Evolutionary conservation across 1,140 invertebrate genomes (phyloP).

Genomic region (Trypoxylus dichotomus): DNA sequence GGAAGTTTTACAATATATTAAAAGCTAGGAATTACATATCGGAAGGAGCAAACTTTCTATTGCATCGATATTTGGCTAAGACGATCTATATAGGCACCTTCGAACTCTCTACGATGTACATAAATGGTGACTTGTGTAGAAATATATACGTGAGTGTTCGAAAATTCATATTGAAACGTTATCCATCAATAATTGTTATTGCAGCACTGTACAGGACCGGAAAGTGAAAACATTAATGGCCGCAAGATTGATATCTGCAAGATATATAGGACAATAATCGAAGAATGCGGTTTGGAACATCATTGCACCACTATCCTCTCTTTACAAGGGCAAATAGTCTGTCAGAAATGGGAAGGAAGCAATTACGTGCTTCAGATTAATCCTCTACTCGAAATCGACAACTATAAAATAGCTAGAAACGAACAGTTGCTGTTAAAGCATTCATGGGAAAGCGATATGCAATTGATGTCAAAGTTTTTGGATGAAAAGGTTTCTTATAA

Average conservation of each 20-base stretch:
- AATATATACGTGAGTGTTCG: slow-evolving; percentile 61
- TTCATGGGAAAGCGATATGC: slow-evolving; percentile 59
- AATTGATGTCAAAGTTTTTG: slow-evolving; percentile 62
- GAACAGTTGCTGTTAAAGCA: slow-evolving; percentile 52
- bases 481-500: slow-evolving; percentile 63
- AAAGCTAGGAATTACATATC: slow-evolving; percentile 56
- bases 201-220: slow-evolving; percentile 49
- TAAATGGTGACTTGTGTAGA: slow-evolving; percentile 59
- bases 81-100: slow-evolving; percentile 58
- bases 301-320: slow-evolving; percentile 55
- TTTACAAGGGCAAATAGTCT: slow-evolving; percentile 56
- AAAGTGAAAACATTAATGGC: slow-evolving; percentile 55
- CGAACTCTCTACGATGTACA: slow-evolving; percentile 58
- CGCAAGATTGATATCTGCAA: slow-evolving; percentile 56
- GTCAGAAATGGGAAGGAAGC: slow-evolving; percentile 60
- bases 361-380: slow-evolving; percentile 60
- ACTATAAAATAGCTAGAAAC: slow-evolving; percentile 49
- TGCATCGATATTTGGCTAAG: slow-evolving; percentile 62
- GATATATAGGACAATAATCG: slow-evolving; percentile 59
- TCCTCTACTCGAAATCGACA: slow-evolving; percentile 53
- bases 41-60: slow-evolving; percentile 63
- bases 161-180: not conserved
- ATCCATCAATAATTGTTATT: not conserved
- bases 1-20: slow-evolving; percentile 55
- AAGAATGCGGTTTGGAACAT: slow-evolving; percentile 57